phyloP scores from a whole-genome alignment of 2,888 invertebrate genomes.

The Dryobota labecula region DNA sequence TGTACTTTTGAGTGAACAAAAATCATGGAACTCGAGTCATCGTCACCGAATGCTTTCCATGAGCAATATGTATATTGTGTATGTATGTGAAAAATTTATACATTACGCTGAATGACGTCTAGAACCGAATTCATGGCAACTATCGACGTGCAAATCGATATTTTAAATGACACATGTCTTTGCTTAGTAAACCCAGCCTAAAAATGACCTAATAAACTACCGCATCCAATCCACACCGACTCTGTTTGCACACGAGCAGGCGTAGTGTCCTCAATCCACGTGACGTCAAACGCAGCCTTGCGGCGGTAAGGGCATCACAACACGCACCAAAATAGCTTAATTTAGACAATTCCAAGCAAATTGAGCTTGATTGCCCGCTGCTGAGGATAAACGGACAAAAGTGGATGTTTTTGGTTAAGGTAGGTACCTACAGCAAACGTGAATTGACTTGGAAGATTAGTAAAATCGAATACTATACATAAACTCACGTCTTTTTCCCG shows the following conservation, averaged over 20 bases:
- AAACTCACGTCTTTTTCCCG: background rate
- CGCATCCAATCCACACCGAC: constrained; percentile 60
- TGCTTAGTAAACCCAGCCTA: no score
- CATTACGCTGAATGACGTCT: no score
- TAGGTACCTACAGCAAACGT: background rate
- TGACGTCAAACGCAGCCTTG: constrained; percentile 79
- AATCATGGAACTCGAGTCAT: no score
- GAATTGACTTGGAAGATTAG: background rate
- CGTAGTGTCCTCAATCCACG: constrained; percentile 61
- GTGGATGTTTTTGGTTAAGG: constrained; percentile 6
- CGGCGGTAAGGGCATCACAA: constrained; percentile 70
- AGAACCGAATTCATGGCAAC: no score
- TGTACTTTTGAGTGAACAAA: no score
- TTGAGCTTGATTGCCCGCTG: constrained; percentile 66
- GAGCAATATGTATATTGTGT: no score
- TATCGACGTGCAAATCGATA: no score
- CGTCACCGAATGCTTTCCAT: no score
- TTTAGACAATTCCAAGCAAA: constrained; percentile 76
- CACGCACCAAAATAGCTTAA: constrained; percentile 78
- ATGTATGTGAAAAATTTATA: no score
- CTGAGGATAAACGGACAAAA: constrained; percentile 14
- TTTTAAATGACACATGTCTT: no score
- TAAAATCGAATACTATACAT: background rate
- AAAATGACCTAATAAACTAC: constrained; percentile 48
- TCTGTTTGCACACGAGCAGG: constrained; percentile 31